Base-by-base conservation (phyloP, 2,888 invertebrate genomes). In the Physocephala rufipes region DNA sequence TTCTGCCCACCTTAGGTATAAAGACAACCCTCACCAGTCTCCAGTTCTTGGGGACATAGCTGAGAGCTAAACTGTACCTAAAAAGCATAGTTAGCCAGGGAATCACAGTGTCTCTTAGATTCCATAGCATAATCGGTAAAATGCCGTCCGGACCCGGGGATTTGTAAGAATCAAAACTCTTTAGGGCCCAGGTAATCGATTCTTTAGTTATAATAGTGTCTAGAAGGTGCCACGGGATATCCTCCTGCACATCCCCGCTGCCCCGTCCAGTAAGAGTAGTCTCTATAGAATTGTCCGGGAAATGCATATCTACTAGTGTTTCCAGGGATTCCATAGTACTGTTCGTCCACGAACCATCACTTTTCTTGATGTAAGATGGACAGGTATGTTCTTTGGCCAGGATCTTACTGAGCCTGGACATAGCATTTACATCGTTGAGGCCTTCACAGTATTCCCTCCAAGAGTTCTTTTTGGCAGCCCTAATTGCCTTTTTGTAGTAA, bases 91-190 rank as follows among this genome's bases (percentile, higher is more conserved):
- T 49, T 49, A 58, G 58, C 58, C 58, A 58, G 9, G 58, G 58
- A 28, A 28, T 28, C 28, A 19, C 58, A 4, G 28, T 28, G 24
- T 58, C 24, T 28, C 3, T 21, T 7, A 58, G 58, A 21, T 58
- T 58, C 28, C 28, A 28, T 4, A 58, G 58, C 58, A 58, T 58
- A 26, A 58, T 58, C 28, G 58, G 58, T 26, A 26, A 28, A 16
- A 58, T 58, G 4, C 58, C 58, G 1, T 58, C 58, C 15, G 58
- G 58, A 21, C 19, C 58, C 7, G 24, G 24, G 24, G 58, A 58
- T 19, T 58, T 58, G 28, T 58, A 26, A 3, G 58, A 0, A 2
- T 58, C 28, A 55, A 55, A 55, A 24, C 24, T 21, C 4, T 7
- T 21, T 13, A 61, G 28, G 2, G 61, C 30, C 5, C 61, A 61